phyloP scores from a whole-genome alignment of 92 coral and sea anemone genomes.

The Plumapathes pennacea region DNA sequence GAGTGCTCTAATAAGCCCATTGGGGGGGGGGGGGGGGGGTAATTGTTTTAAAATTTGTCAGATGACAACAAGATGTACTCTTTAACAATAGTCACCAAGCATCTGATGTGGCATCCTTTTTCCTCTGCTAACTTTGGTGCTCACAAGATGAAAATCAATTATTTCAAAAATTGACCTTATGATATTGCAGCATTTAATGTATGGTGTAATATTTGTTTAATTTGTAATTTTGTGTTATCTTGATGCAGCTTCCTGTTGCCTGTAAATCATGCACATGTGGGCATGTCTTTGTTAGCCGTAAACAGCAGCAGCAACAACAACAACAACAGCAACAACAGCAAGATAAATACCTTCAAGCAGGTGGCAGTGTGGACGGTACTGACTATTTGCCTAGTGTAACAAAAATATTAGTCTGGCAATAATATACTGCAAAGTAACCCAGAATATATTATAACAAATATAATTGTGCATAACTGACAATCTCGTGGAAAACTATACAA shows the following conservation, averaged over 20 bases:
- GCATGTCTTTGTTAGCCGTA: slow-evolving; percentile 89
- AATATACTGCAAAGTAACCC: background rate
- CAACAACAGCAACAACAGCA: background rate
- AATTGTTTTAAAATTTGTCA: too few relatives aligned
- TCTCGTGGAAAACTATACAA: too few relatives aligned
- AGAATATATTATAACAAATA: background rate
- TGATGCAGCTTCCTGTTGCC: slow-evolving; percentile 89
- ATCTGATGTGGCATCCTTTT: too few relatives aligned
- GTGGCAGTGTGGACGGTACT: slow-evolving; percentile 7
- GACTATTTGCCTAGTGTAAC: background rate
- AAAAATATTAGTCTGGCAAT: background rate
- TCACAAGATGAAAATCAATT: too few relatives aligned
- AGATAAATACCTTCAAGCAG: background rate
- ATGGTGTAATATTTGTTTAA: too few relatives aligned
- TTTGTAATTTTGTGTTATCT: background rate
- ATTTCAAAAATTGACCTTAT: too few relatives aligned
- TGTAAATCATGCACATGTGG: slow-evolving; percentile 98
- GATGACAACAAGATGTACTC: too few relatives aligned
- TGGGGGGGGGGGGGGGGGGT: too few relatives aligned
- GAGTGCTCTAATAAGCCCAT: too few relatives aligned
- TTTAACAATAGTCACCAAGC: too few relatives aligned
- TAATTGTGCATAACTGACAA: background rate
- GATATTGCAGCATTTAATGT: too few relatives aligned
- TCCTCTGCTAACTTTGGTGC: too few relatives aligned
- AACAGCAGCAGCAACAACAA: slow-evolving; percentile 36